Evolutionary conservation across 2,888 invertebrate species (phyloP), one percentile per base, ranked within the genome.

Genomic region (Scelioninae gen. 1): DNA sequence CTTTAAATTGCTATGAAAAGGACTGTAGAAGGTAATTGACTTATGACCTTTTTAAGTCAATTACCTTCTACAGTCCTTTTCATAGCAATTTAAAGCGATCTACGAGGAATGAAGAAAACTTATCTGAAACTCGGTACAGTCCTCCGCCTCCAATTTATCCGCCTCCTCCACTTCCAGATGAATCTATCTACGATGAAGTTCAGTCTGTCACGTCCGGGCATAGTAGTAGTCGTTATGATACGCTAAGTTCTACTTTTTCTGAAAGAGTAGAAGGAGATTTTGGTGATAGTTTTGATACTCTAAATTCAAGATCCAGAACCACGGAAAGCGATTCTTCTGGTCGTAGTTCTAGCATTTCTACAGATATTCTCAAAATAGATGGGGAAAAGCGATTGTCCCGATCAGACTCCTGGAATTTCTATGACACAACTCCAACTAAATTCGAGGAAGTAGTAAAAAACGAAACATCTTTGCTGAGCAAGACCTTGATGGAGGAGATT

Each of bases 91-190:
- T 87, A 11, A 88, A 88, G 47, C 86, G 86, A 43, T 89, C 87
- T 53, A 85, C 87, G 56, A 89, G 85, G 81, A 89, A 89, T 63
- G 90, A 91, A 71, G 91, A 91, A 68, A 87, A 91, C 58, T 84
- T 89, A 10, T 86, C 89, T 74, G 87, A 87, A 9, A 71, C 65
- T 38, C 85, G 89, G 69, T 88, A 89, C 75, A 93, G 92, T 86
- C 92, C 93, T 69, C 94, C 94, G 45, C 94, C 94, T 13, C 94
- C 94, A n/a, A 88, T 92, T 32, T 94, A 94, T 88, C 94, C 94
- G 51, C 94, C 94, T 65, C 94, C 94, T n/a, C 94, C 94, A 55
- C 91, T 93, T 86, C 93, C 94, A 34, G 93, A 94, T 84, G 94
- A 94, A 87, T 93, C 93, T 38, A 92, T 94, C 78, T 94, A 94